Base-by-base conservation (phyloP, 2,797 vertebrate genomes). In the Rousettus madagascariensis region DNA sequence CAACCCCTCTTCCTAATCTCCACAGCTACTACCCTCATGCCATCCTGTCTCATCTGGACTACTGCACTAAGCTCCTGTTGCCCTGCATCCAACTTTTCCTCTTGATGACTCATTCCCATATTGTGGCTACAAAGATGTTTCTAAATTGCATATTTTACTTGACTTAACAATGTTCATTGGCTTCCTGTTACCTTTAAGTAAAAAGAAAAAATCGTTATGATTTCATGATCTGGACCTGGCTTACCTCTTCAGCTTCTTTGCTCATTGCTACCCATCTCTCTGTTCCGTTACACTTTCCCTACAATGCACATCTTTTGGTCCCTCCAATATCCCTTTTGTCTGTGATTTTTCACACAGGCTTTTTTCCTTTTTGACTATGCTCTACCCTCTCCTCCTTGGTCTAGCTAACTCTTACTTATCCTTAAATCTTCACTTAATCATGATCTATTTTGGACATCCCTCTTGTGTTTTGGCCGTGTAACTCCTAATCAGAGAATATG, bases 351-450 rank as follows among this genome's bases (percentile, higher is more conserved):
- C 65, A 72, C 36, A 90, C 0, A 41, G 38, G 30, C 36, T 69
- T 68, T 30, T 22, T 30, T 22, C 90, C 55, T 90, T 71, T 38
- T 87, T 85, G 59, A 89, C 13, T 65, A 57, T 19, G 69, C 49
- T 74, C 43, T 83, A 36, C 6, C 8, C 33, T 68, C 38, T 96
- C 82, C 82, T 51, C 49, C 38, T 65, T 86, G 33, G 38, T 16
- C 46, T 94, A 57, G 68, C 22, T 95, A 41, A 91, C 22, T 92
- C 38, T 95, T 38, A 89, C 38, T 95, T 38, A 89, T 46, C 20
- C 36, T 75, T 49, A 85, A 22, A 77, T 57, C 19, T 71, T 90
- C 86, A 92, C 36, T 82, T 80, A 55, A n/a, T 65, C 5, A 65
- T 86, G 38, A 88, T 38, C 41, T 72, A 77, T 51, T 69, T 46